These are phyloP conservation scores for Actenoides lindsayi DNA, from an alignment of 2,113 vertebrate species.

Conservation along the genomic window DNA sequence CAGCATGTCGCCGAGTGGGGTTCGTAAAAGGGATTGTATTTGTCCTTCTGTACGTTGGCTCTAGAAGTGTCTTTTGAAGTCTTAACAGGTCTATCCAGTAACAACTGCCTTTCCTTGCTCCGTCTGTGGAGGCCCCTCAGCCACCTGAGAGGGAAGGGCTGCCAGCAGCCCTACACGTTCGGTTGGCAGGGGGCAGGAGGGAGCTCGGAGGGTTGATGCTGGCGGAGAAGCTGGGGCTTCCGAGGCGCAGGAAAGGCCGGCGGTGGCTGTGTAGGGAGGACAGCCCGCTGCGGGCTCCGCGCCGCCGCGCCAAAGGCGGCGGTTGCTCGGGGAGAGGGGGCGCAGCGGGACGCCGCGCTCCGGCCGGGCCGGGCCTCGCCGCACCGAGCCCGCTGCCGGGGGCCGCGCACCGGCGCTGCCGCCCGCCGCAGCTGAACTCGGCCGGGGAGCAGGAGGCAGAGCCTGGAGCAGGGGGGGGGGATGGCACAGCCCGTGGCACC, in stretches of 20 bases:
- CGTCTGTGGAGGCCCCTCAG: background rate
- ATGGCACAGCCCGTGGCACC: no score
- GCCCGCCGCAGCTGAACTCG: no score
- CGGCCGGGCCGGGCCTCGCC: background rate
- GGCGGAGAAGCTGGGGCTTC: accelerated
- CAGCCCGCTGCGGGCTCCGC: accelerated
- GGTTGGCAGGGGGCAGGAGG: background rate
- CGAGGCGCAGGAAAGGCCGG: background rate
- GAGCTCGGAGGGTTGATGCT: accelerated
- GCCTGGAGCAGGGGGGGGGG: no score
- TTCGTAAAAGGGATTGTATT: accelerated
- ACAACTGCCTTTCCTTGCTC: accelerated
- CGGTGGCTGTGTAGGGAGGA: accelerated
- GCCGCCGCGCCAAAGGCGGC: background rate
- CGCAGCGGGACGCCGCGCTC: accelerated
- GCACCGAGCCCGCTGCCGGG: background rate
- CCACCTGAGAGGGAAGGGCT: no score
- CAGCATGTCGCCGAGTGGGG: background rate
- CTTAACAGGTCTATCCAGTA: background rate
- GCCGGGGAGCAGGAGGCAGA: no score
- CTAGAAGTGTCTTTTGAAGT: accelerated
- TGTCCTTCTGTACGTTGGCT: background rate
- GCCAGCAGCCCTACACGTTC: accelerated
- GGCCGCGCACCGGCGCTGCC: background rate
- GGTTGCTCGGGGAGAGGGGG: background rate